A percentile compares a stretch with the other conserved stretches of the same genome.
Evolutionary conservation across 2,113 vertebrate species (phyloP).

Genomic region (Nematolebias whitei): DNA sequence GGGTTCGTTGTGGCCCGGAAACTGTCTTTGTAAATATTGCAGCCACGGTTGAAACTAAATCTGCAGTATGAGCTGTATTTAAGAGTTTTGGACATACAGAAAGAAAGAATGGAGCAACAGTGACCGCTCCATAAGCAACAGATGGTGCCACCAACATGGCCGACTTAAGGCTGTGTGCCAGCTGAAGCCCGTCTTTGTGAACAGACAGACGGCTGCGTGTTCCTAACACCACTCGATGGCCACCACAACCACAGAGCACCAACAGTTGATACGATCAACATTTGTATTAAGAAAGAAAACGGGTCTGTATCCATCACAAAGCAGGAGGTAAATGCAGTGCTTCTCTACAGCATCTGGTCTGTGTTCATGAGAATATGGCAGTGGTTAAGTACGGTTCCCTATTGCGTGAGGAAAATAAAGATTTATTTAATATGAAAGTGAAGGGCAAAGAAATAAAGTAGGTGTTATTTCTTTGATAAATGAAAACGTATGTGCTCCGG

Average conservation of each 20-base stretch:
- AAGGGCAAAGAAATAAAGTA: constrained; percentile 13
- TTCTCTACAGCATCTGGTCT: constrained; percentile 14
- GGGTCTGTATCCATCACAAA: constrained; percentile 1
- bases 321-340: constrained; percentile 30
- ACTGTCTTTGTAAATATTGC: constrained; percentile 43
- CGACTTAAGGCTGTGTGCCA: constrained; percentile 41
- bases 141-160: constrained; percentile 13
- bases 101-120: constrained; percentile 9
- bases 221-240: constrained; percentile 22
- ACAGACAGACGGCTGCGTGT: constrained; percentile 12
- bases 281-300: constrained; percentile 11
- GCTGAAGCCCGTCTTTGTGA: constrained; percentile 11
- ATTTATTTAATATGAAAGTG: not conserved
- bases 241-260: not conserved
- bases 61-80: constrained; percentile 8
- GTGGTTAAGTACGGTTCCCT: constrained; percentile 20
- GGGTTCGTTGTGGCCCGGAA: constrained; percentile 17
- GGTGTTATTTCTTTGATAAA: constrained; percentile 6
- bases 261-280: constrained; percentile 6
- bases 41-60: constrained; percentile 22
- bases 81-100: not conserved
- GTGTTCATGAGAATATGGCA: constrained; percentile 31
- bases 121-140: constrained; percentile 5
- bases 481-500: constrained; percentile 7
- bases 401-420: constrained; percentile 8